Percentiles rank a stretch among this genome's conserved stretches.
These are phyloP conservation scores for Blomia tropicalis DNA, from an alignment of 2,888 invertebrate species.

Conservation along the genomic window DNA sequence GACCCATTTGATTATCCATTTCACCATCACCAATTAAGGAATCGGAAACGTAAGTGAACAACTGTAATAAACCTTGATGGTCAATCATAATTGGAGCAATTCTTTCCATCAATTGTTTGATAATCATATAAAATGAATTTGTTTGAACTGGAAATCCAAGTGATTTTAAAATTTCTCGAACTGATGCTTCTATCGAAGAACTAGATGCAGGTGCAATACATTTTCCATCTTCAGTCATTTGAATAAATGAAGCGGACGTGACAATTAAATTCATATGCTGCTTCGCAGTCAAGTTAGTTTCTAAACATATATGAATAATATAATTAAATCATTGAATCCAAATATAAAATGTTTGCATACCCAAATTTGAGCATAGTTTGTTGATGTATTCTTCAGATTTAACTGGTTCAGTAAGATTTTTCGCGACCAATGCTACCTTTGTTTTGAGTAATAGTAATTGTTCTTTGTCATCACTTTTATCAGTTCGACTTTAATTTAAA, in stretches of 20 bases:
- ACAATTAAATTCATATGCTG: slow-evolving; percentile 31
- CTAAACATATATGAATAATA: slow-evolving; percentile 31
- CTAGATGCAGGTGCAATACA: slow-evolving; percentile 21
- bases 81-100: slow-evolving; percentile 94
- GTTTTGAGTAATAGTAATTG: slow-evolving; percentile 29
- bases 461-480: slow-evolving; percentile 30
- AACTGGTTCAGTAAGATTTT: slow-evolving; percentile 75
- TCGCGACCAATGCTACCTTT: slow-evolving; percentile 37
- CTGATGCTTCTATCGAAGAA: slow-evolving; percentile 26
- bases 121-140: slow-evolving; percentile 83
- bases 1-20: slow-evolving; percentile 43
- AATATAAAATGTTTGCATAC: not conserved
- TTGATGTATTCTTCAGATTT: slow-evolving; percentile 52
- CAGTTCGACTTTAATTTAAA: slow-evolving; percentile 19
- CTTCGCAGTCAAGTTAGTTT: slow-evolving; percentile 45
- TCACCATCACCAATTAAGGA: slow-evolving; percentile 31
- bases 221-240: slow-evolving; percentile 28
- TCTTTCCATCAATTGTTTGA: slow-evolving; percentile 82
- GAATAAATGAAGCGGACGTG: slow-evolving; percentile 25
- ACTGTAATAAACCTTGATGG: slow-evolving; percentile 43
- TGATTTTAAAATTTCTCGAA: slow-evolving; percentile 64
- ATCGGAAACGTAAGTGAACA: slow-evolving; percentile 30
- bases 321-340: no score
- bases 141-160: slow-evolving; percentile 86
- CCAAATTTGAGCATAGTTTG: slow-evolving; percentile 33